phyloP scores from a whole-genome alignment of 2,888 invertebrate species.

The Athalia cordata region DNA sequence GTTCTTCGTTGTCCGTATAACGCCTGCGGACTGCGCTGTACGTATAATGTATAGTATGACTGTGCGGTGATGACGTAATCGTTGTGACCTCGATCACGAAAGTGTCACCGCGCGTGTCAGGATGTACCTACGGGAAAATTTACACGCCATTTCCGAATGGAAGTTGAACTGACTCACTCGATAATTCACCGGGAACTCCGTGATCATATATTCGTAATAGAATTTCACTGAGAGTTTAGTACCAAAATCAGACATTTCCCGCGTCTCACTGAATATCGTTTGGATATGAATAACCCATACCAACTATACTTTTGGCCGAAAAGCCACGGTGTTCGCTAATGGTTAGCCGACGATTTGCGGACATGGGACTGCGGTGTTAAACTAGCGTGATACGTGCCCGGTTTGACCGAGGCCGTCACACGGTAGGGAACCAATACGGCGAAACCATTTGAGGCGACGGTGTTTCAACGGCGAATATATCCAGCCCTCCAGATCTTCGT shows the following conservation, averaged over 20 bases:
- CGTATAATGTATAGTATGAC: background rate
- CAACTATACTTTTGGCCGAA: background rate
- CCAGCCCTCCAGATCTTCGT: background rate
- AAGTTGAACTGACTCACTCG: constrained; percentile 15
- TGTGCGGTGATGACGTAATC: constrained; percentile 35
- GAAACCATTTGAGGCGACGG: constrained; percentile 11
- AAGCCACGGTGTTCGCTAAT: constrained; percentile 34
- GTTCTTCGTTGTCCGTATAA: constrained; percentile 21
- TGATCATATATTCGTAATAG: constrained; percentile 17
- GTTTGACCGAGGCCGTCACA: constrained; percentile 33
- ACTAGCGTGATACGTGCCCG: constrained; percentile 32
- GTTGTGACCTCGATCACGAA: constrained; percentile 37
- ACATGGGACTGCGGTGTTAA: constrained; percentile 13
- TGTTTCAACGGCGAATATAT: constrained; percentile 9
- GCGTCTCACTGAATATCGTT: background rate
- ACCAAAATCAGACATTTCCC: constrained; percentile 33
- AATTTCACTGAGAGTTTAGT: constrained; percentile 25
- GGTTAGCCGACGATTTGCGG: constrained; percentile 41
- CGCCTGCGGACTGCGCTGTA: constrained; percentile 22
- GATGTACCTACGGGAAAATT: constrained; percentile 20
- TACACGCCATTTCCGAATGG: constrained; percentile 19
- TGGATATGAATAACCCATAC: no score
- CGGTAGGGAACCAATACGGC: constrained; percentile 17
- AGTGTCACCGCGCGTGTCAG: constrained; percentile 40
- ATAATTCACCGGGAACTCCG: constrained; percentile 27